A percentile compares a stretch with the other conserved stretches of the same genome.
phyloP scores from a whole-genome alignment of 1,140 invertebrate genomes.

The Calephelis virginiensis region DNA sequence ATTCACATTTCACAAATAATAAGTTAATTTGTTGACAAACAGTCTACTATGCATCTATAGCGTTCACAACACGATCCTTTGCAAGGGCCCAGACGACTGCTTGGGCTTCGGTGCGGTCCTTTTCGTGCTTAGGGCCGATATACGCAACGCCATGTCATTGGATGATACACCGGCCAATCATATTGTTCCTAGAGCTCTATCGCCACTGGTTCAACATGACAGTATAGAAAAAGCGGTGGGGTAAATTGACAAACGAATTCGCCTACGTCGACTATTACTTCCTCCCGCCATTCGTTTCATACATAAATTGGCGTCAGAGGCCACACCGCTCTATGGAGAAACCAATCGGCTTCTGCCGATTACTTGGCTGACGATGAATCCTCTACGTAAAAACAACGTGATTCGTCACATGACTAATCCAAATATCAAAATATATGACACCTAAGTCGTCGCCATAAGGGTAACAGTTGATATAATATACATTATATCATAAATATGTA shows the following conservation, averaged over 20 bases:
- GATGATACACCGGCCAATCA: slow-evolving; percentile 49
- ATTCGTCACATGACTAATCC: slow-evolving; percentile 26
- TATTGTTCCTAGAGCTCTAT: slow-evolving; percentile 36
- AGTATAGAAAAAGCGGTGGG: slow-evolving; percentile 58
- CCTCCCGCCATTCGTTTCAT: slow-evolving; percentile 55
- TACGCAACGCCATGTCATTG: slow-evolving; percentile 46
- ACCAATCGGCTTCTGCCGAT: slow-evolving; percentile 53
- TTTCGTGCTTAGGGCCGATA: slow-evolving; percentile 61
- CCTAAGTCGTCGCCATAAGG: neutral
- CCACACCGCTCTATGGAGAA: slow-evolving; percentile 57
- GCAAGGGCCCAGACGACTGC: slow-evolving; percentile 67
- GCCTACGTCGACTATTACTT: slow-evolving; percentile 45
- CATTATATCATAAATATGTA: neutral
- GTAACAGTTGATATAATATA: neutral
- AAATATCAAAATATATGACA: slow-evolving; percentile 8
- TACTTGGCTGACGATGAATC: slow-evolving; percentile 31
- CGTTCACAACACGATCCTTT: slow-evolving; percentile 49
- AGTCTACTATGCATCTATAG: slow-evolving; percentile 39
- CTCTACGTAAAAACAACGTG: slow-evolving; percentile 25
- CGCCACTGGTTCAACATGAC: slow-evolving; percentile 49
- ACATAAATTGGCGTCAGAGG: slow-evolving; percentile 55
- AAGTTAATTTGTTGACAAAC: slow-evolving; percentile 53
- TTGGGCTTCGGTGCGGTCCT: slow-evolving; percentile 50
- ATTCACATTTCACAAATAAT: slow-evolving; percentile 46
- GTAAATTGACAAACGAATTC: slow-evolving; percentile 60